Evolutionary conservation across 2,888 invertebrate species (phyloP), one percentile per base, ranked within the genome.

Genomic region (Tenthredo livida): DNA sequence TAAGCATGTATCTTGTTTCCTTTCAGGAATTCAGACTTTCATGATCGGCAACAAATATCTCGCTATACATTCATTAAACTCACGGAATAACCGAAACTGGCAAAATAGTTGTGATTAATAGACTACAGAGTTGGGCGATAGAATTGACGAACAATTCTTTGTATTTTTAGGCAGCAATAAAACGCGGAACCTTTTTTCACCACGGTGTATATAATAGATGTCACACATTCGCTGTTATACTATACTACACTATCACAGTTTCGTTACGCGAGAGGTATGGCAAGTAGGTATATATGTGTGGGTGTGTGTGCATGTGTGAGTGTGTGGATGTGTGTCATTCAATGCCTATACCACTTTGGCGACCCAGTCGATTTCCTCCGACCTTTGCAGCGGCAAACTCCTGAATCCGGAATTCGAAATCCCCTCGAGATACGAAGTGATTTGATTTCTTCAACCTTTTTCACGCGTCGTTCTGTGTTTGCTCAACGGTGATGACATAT

Each of bases 361-460:
- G 80, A 61, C 61, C 80, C 58, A 80, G 80, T 80, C 58, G 61
- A 80, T 80, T 80, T 61, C 61, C 37, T 80, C 61, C 25, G 61
- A 80, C 61, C 80, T 50, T 21, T 17, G 21, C 40, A 54, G 29
- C 9, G 40, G 61, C 61, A 15, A 58, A 78, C 40, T 80, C 61
- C 80, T 61, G 80, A 80, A 80, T 80, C 37, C 40, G n/a, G 61
- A 37, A 61, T 80, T 80, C 58, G 58, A 25, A 61, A 80, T 80
- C 58, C 80, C 80, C 80, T 50, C 7, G 80, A 61, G 80, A 40
- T 25, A 40, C 40, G 80, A 9, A 61, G 80, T 80, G 80, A 80
- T 80, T 80, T 61, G 80, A 80, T 80, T 80, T 78, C n/a, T 80
- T 80, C 61, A 80, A 61, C 61, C 80, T 58, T 61, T 73, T 80